A percentile compares a stretch with the other conserved stretches of the same genome.
Conservation (phyloP, 2,888 invertebrate genomes). For the Apodemia zela region DNA sequence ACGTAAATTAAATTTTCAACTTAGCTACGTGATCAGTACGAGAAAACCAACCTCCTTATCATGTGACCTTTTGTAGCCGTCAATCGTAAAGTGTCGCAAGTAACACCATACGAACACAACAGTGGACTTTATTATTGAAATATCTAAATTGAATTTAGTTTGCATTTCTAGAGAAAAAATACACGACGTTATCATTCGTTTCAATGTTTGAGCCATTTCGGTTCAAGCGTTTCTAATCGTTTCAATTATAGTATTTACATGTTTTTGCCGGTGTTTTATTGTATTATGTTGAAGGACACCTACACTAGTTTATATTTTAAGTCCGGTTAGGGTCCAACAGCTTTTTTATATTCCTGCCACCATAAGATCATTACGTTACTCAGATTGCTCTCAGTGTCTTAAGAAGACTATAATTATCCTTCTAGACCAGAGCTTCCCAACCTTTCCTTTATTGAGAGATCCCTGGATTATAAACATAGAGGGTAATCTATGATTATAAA, state of each 20-base stretch:
- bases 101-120: slow-evolving; percentile 27
- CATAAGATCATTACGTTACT: no score
- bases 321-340: not conserved
- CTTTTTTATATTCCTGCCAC: no score
- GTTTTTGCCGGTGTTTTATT: slow-evolving; percentile 19
- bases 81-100: slow-evolving; percentile 42
- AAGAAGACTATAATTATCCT: no score
- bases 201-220: slow-evolving; percentile 57
- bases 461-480: no score
- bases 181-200: slow-evolving; percentile 58
- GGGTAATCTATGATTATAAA: no score
- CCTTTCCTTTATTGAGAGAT: no score
- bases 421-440: no score
- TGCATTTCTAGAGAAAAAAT: slow-evolving; percentile 35
- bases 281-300: slow-evolving; percentile 3
- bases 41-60: slow-evolving; percentile 47
- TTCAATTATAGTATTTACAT: slow-evolving; percentile 34
- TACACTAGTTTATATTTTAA: not conserved
- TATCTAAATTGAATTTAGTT: slow-evolving; percentile 18
- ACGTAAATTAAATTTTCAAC: not conserved
- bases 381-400: no score
- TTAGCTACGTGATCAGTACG: slow-evolving; percentile 11
- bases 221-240: slow-evolving; percentile 49
- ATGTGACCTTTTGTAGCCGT: slow-evolving; percentile 68
- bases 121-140: slow-evolving; percentile 35